Percentiles rank a stretch among this genome's conserved stretches.
Conservation (phyloP, 2,888 invertebrate species). For the Polydrusus cervinus region DNA sequence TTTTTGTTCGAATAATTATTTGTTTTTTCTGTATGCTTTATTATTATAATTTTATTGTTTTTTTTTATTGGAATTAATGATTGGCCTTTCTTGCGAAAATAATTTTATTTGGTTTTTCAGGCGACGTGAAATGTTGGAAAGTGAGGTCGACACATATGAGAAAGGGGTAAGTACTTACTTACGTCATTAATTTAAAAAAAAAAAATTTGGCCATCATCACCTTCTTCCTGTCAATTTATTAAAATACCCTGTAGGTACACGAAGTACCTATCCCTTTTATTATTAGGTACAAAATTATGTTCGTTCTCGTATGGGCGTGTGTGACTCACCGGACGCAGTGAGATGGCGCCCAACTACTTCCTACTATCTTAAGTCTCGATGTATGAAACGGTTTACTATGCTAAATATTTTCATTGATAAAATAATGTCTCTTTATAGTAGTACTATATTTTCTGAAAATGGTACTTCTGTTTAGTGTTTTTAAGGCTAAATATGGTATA, state of each 20-base stretch:
- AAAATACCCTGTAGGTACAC: background rate
- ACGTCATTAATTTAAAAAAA: no score
- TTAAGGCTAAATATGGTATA: no score
- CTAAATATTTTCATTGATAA: conserved; percentile 9
- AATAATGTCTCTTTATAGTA: background rate
- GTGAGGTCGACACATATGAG: conserved; percentile 33
- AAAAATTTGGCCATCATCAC: no score
- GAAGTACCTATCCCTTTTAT: conserved; percentile 21
- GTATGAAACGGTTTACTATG: background rate
- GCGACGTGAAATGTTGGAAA: conserved; percentile 38
- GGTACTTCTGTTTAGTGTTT: no score
- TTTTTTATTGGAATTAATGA: background rate
- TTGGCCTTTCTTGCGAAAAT: background rate
- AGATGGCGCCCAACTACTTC: conserved; percentile 42
- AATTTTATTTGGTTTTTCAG: conserved; percentile 20
- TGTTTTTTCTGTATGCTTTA: conserved; percentile 6
- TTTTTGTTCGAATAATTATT: conserved; percentile 9
- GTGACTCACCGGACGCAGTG: conserved; percentile 43
- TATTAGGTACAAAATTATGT: conserved; percentile 21
- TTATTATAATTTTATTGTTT: conserved; percentile 18
- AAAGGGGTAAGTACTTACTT: conserved; percentile 34
- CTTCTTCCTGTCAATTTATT: no score
- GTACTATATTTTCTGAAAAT: no score
- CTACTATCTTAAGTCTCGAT: conserved; percentile 25
- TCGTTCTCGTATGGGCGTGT: conserved; percentile 32